These are phyloP conservation scores for Aplocera efformata DNA, from an alignment of 2,888 invertebrate genomes.

Conservation along the genomic window DNA sequence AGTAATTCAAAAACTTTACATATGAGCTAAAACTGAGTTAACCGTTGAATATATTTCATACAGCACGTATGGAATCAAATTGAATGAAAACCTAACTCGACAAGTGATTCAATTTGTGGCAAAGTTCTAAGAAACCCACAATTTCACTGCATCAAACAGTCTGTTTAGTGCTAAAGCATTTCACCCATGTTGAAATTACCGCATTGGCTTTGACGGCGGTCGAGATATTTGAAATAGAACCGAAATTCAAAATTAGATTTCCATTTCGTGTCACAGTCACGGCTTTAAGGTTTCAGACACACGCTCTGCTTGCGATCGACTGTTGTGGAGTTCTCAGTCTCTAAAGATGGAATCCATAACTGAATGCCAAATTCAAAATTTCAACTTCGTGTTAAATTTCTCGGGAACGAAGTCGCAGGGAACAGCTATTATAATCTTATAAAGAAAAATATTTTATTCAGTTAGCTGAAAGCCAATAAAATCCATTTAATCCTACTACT, in stretches of 20 bases:
- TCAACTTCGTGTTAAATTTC: too few species aligned
- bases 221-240: slow-evolving; percentile 35
- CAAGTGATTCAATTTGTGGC: background rate
- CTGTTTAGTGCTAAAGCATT: background rate
- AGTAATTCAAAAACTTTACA: too few species aligned
- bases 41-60: too few species aligned
- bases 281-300: slow-evolving; percentile 11
- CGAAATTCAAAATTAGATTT: slow-evolving; percentile 44
- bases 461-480: too few species aligned
- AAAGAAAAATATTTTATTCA: too few species aligned
- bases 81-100: too few species aligned
- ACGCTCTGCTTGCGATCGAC: slow-evolving; percentile 1
- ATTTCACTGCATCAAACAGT: background rate
- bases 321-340: background rate
- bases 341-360: slow-evolving; percentile 15
- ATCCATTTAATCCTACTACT: too few species aligned
- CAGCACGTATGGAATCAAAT: too few species aligned
- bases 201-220: slow-evolving; percentile 27
- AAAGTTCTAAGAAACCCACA: background rate
- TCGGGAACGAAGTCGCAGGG: too few species aligned
- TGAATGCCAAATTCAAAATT: too few species aligned
- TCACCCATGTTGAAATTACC: slow-evolving; percentile 21
- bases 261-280: slow-evolving; percentile 19
- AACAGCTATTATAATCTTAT: too few species aligned
- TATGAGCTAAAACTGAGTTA: too few species aligned